Base-by-base conservation (phyloP, 2,113 vertebrate genomes). In the Ptychochromis oligacanthus region DNA sequence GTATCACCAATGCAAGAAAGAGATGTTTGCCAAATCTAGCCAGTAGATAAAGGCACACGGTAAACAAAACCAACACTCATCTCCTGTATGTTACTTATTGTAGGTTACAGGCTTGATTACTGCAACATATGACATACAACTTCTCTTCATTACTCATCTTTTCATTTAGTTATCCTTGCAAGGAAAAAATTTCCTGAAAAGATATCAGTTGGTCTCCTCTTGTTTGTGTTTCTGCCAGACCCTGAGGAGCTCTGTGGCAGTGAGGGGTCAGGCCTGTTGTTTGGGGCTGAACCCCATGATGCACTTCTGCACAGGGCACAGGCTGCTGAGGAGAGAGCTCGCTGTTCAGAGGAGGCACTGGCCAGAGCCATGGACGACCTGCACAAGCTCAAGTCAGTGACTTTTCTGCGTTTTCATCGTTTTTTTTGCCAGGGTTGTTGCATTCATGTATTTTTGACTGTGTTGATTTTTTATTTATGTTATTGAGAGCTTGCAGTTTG, bases 381-480 rank as follows among this genome's bases (percentile, higher is more conserved):
- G 43, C 96, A 97, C 22, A 98, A 95, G 93, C 97, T 99, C 93
- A 97, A 93, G 98, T 99, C 77, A 93, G 92, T 90, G 1, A 67
- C 1, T 2, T 18, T 26, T 78, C 46, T 20, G 22, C 4, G 38
- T 4, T 70, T 38, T 43, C 18, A 5, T 67, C 9, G n/a, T 15
- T 13, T 31, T 72, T 72, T 31, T 20, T 70, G 24, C 4, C 40
- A 46, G 40, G 9, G 64, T 4, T 14, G 46, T 26, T 49, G 15
- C 49, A 8, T 49, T 70, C 28, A 14, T 49, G n/a, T n/a, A n/a
- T 78, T 17, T 67, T 77, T 20, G 54, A 28, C 14, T 43, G 36
- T 67, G 5, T 4, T 20, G 2, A 18, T 22, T 10, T 75, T 14
- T 31, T 76, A 14, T 52, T 59, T 3, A 4, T 59, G 18, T 46